Conservation (phyloP, 1,140 invertebrate genomes). For the Camponotus vicinus region DNA sequence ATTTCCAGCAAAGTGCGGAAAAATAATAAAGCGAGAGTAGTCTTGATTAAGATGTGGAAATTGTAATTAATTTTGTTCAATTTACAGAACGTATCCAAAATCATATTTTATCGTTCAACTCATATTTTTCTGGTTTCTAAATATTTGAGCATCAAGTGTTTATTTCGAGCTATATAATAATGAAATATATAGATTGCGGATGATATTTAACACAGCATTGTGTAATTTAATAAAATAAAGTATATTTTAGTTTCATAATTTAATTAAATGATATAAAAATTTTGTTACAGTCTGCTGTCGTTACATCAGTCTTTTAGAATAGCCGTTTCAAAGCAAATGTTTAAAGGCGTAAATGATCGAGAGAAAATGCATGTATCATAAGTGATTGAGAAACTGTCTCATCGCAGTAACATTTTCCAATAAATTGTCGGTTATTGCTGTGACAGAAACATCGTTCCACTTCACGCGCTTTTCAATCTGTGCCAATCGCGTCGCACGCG, state of each 20-base stretch:
- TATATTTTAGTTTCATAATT: not conserved
- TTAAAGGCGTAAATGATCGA: not conserved
- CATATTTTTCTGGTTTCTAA: not conserved
- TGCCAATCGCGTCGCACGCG: constrained; percentile 48
- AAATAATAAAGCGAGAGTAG: not conserved
- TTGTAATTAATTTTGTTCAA: not conserved
- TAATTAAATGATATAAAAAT: constrained; percentile 6
- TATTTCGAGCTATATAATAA: constrained; percentile 7
- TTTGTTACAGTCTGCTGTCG: not conserved
- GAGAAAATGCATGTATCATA: constrained; percentile 1
- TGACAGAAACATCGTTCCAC: constrained; percentile 42
- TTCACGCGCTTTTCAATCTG: constrained; percentile 44
- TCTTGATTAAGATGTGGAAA: not conserved
- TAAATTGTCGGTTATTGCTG: constrained; percentile 37
- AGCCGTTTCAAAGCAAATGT: not conserved
- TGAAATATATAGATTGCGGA: not conserved
- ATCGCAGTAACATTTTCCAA: constrained; percentile 32
- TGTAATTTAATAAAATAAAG: not conserved
- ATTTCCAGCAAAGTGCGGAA: not conserved
- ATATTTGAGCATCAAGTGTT: not conserved
- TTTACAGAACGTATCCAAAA: not conserved
- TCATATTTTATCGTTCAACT: not conserved
- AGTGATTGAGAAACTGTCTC: not conserved
- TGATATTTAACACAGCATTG: not conserved
- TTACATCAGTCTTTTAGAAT: not conserved